phyloP scores from a whole-genome alignment of 2,888 invertebrate species.

The Toxonevra muliebris region DNA sequence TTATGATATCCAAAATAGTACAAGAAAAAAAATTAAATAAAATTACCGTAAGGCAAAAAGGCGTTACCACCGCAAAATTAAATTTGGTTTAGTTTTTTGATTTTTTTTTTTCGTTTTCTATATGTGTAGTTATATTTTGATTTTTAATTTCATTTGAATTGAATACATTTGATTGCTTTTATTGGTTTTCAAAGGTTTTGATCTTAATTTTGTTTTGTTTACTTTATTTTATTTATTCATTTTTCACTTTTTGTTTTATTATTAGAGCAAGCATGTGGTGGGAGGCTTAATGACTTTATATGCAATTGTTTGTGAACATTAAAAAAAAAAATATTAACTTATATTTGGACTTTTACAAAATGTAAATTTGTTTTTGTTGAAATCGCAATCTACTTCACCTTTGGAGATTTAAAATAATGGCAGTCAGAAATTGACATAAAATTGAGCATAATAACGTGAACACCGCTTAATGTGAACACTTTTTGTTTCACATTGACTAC shows the following conservation, averaged over 20 bases:
- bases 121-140: background rate
- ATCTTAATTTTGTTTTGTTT: slow-evolving; percentile 17
- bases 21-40: background rate
- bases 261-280: background rate
- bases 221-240: slow-evolving; percentile 36
- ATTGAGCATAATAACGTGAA: no score
- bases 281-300: slow-evolving; percentile 15
- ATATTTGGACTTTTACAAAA: no score
- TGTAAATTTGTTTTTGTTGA: no score
- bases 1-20: no score
- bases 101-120: slow-evolving; percentile 20
- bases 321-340: no score
- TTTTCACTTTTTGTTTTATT: background rate
- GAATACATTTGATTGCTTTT: slow-evolving; percentile 17
- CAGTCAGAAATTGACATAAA: no score
- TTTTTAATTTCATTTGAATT: slow-evolving; percentile 11
- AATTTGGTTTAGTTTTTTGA: slow-evolving; percentile 34
- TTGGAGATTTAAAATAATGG: no score
- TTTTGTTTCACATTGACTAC: no score
- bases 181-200: slow-evolving; percentile 13
- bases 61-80: slow-evolving; percentile 41
- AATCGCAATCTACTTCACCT: no score
- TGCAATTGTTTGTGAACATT: background rate
- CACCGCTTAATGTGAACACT: no score
- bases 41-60: slow-evolving; percentile 39